These are phyloP conservation scores for Rhynchopsitta pachyrhyncha DNA, from an alignment of 2,113 vertebrate genomes.

Conservation along the genomic window DNA sequence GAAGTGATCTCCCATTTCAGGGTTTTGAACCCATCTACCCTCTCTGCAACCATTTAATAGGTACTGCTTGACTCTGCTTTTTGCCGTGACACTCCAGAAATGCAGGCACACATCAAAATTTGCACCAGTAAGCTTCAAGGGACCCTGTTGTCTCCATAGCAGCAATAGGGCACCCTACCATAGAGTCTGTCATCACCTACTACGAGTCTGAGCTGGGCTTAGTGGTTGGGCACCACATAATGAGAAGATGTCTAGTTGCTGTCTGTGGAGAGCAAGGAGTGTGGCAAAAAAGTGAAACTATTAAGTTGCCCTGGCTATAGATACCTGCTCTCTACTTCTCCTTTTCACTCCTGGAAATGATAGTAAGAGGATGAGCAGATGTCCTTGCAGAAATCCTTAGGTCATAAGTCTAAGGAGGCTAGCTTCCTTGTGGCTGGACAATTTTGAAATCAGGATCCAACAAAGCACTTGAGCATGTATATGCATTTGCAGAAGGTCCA, in stretches of 20 bases:
- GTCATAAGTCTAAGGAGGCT: no score
- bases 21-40: background rate
- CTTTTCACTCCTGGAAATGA: background rate
- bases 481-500: background rate
- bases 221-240: no score
- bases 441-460: background rate
- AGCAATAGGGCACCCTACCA: accelerated
- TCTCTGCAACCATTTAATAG: background rate
- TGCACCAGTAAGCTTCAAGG: background rate
- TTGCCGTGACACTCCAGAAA: background rate
- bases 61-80: background rate
- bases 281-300: background rate
- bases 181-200: no score
- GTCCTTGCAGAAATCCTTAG: background rate
- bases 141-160: background rate
- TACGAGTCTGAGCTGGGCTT: background rate
- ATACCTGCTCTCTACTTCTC: background rate
- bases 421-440: accelerated
- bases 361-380: background rate
- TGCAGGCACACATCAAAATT: background rate
- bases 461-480: background rate
- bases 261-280: background rate
- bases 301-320: background rate
- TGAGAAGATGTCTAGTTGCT: background rate
- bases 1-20: background rate